phyloP scores from a whole-genome alignment of 1,140 invertebrate genomes.

The Achatina immaculata region DNA sequence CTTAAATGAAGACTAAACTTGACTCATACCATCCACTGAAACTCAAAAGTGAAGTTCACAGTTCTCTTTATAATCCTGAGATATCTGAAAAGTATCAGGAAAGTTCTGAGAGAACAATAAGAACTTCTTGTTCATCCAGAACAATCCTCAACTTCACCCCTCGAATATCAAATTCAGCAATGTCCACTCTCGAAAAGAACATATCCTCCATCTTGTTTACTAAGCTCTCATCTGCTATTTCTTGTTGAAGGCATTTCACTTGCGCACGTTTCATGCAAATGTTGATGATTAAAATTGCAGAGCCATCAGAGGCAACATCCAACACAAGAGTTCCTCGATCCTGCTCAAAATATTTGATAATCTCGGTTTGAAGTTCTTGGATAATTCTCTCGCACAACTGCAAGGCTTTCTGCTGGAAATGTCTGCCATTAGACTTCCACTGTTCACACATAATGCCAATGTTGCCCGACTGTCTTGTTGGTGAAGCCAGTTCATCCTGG shows the following conservation, averaged over 20 bases:
- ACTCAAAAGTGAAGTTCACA: too few relatives aligned
- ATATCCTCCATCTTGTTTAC: conserved; percentile 47
- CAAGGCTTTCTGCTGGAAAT: conserved; percentile 46
- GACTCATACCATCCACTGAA: too few relatives aligned
- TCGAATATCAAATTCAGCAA: conserved; percentile 27
- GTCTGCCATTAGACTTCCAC: conserved; percentile 46
- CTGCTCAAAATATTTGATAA: conserved; percentile 65
- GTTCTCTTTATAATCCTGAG: too few relatives aligned
- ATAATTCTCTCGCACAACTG: conserved; percentile 51
- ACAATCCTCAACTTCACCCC: conserved; percentile 18
- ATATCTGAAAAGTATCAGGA: conserved; percentile 13
- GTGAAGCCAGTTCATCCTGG: conserved; percentile 35
- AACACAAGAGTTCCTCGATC: conserved; percentile 57
- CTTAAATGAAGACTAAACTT: too few relatives aligned
- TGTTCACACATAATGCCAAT: conserved; percentile 51
- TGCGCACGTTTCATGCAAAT: conserved; percentile 58
- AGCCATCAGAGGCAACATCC: conserved; percentile 44
- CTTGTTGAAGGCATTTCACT: conserved; percentile 46
- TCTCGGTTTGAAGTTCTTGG: conserved; percentile 45
- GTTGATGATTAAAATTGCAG: conserved; percentile 49
- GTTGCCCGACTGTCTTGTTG: conserved; percentile 3
- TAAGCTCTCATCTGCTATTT: conserved; percentile 50
- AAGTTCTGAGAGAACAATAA: conserved; percentile 29
- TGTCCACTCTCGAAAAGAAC: conserved; percentile 39
- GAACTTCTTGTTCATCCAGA: conserved; percentile 25